Base-by-base conservation (phyloP, 2,113 vertebrate species). In the Brachyhypopomus gauderio region DNA sequence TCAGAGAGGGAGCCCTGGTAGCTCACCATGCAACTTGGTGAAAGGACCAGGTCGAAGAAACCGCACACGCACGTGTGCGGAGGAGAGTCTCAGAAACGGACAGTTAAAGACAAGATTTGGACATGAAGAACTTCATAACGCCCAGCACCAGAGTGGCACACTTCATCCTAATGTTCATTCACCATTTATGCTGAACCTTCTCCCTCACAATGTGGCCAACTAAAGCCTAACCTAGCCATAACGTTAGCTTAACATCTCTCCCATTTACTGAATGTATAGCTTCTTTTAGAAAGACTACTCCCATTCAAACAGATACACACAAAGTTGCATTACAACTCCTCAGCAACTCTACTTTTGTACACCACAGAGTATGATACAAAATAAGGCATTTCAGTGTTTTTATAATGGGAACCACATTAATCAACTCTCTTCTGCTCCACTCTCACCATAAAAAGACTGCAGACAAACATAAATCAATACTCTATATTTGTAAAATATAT, bases 321-420 rank as follows among this genome's bases (percentile, higher is more conserved):
- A 34, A 95, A 94, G 95, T 94, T 93, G 94, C 95, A 95, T 89
- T 62, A 94, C 95, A 97, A 95, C 90, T 81, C 94, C 95, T 94
- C 95, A 95, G 94, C 95, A 95, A 85, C 72, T 95, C 94, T 94
- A 95, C 96, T 92, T 93, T 94, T 96, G 95, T 93, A 93, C 95
- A 97, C 93, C 92, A 96, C 95, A 96, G 93, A 96, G 92, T 97
- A 96, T 96, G 94, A 96, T 98, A 98, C 96, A 99, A 98, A 98
- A 98, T 99, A 99, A 99, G 98, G 98, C 97, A 99, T 99, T 97
- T 98, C 96, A 95, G 96, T 98, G 96, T 96, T 92, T 95, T 94
- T 96, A 96, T 98, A 52, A 96, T 96, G 91, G 91, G 89, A 96
- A 96, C 93, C 94, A 95, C 94, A 93, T 96, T 85, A 95, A 94